Conservation (phyloP, 1,140 invertebrate genomes). For the Ephestia elutella region DNA sequence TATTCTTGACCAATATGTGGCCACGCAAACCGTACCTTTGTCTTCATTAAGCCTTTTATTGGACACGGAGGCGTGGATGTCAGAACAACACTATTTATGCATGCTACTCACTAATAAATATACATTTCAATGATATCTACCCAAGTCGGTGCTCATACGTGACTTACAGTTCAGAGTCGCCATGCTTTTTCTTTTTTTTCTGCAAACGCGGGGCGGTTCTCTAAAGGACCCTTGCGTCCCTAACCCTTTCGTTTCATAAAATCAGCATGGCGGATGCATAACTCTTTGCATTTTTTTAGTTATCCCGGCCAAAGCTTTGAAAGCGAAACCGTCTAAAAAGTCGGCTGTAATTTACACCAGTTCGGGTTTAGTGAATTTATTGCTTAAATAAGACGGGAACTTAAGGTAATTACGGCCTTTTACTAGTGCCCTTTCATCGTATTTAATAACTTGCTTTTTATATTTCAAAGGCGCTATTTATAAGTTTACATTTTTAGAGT, state of each 20-base stretch:
- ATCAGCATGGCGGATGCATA: constrained; percentile 66
- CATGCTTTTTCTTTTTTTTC: constrained; percentile 55
- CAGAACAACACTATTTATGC: too few relatives aligned
- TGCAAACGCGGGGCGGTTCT: constrained; percentile 61
- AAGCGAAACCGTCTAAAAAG: constrained; percentile 55
- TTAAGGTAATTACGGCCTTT: neutral
- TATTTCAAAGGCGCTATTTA: neutral
- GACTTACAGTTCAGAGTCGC: constrained; percentile 32
- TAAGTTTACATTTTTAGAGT: neutral
- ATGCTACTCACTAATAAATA: too few relatives aligned
- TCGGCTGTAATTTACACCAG: constrained; percentile 65
- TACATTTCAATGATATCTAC: too few relatives aligned
- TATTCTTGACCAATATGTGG: too few relatives aligned
- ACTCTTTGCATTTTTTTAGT: constrained; percentile 43
- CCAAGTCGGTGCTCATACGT: constrained; percentile 36
- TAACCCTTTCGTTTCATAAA: constrained; percentile 63
- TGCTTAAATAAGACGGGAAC: constrained; percentile 5
- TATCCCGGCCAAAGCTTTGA: constrained; percentile 42
- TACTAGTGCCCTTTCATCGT: neutral
- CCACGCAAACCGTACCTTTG: too few relatives aligned
- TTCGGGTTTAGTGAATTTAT: constrained; percentile 49
- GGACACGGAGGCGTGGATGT: too few relatives aligned
- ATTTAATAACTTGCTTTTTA: neutral
- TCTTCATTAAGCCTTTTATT: too few relatives aligned
- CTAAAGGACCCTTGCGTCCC: constrained; percentile 58